These are phyloP conservation scores for Hapalemur alaotrensis DNA, from an alignment of 2,797 vertebrate species.

Conservation along the genomic window DNA sequence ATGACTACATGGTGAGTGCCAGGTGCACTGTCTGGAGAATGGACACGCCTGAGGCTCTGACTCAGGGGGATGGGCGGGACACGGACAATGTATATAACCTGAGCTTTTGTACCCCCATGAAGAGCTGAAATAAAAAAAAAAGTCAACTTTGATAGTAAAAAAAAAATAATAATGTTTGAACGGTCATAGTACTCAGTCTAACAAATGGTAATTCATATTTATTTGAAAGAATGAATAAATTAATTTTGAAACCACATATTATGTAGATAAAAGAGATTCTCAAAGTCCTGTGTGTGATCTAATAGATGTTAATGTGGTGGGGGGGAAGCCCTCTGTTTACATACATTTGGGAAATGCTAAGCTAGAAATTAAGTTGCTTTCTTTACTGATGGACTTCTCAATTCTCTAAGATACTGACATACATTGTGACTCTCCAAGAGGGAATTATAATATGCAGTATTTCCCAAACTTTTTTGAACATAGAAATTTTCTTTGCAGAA, in stretches of 20 bases:
- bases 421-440: not conserved
- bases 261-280: not conserved
- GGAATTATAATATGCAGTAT: not conserved
- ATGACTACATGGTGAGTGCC: too few species aligned
- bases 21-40: too few species aligned
- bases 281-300: not conserved
- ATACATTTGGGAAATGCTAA: not conserved
- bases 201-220: not conserved
- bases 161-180: not conserved
- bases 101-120: too few species aligned
- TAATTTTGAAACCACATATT: not conserved
- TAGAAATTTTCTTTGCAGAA: not conserved
- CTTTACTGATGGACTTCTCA: not conserved
- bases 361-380: not conserved
- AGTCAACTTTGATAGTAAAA: too few species aligned
- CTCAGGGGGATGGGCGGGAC: too few species aligned
- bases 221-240: not conserved
- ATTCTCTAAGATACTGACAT: not conserved
- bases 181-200: not conserved
- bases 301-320: not conserved
- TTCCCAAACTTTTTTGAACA: not conserved
- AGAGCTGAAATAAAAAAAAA: too few species aligned
- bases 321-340: not conserved
- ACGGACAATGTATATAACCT: too few species aligned
- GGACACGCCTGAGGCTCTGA: too few species aligned